Evolutionary conservation across 2,113 vertebrate species (phyloP), one percentile per base, ranked within the genome.

Genomic region (Myodes glareolus): DNA sequence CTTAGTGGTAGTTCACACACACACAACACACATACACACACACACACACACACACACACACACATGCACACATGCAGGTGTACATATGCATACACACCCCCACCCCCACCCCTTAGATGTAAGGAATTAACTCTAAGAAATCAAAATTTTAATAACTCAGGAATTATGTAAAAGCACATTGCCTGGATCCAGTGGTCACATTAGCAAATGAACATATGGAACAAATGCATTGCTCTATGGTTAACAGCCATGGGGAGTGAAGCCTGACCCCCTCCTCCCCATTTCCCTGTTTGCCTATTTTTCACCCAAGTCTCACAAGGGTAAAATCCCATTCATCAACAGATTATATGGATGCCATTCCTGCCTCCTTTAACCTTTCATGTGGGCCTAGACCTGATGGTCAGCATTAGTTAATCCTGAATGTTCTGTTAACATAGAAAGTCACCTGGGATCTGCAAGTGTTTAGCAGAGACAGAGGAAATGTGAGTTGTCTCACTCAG

Each of bases 331-430:
- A 11, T 12, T 2, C 42, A 29, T 55, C 31, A 84, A 0, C 73
- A 50, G 42, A 58, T 85, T 75, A 77, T 11, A 88, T 2, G 65
- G 7, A 31, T 78, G 80, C 36, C 25, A 75, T 47, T 89, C 13
- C 92, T 85, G 31, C 21, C 16, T 94, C 42, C 50, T 33, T 70
- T 58, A 90, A 42, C 52, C 92, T 82, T 94, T 92, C 36, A 67
- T 61, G 17, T 61, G 50, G 61, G 82, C 14, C 31, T 92, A 36
- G 65, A 93, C 45, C 33, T 92, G 5, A 33, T 76, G 29, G 36
- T 67, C n/a, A 94, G 65, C 4, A 25, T 92, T 11, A 65, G 16
- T 21, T 92, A 75, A 52, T 67, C 70, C 45, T 70, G 13, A 82
- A 23, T 73, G 19, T 78, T 87, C 65, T 63, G 17, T 80, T 89